Conservation (phyloP, 2,797 vertebrate genomes). For the Tenualosa ilisha region DNA sequence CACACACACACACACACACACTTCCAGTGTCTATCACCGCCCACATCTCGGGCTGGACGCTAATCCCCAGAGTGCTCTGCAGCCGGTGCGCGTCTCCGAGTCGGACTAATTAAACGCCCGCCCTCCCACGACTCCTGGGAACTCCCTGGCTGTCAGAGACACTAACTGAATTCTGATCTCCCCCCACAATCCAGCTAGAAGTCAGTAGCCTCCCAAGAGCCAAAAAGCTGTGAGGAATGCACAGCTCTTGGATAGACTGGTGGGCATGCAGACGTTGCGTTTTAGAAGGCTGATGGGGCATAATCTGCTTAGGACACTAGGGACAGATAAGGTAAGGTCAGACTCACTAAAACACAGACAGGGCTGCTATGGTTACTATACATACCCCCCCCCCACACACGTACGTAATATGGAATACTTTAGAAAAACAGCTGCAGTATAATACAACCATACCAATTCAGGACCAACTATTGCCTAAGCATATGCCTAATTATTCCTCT, state of each 20-base stretch:
- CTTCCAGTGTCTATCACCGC: not conserved
- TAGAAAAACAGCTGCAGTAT: not conserved
- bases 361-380: not conserved
- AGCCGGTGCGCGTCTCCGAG: slow-evolving; percentile 5
- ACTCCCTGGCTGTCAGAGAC: slow-evolving; percentile 18
- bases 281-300: not conserved
- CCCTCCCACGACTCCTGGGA: slow-evolving; percentile 18
- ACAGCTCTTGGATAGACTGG: not conserved
- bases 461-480: not conserved
- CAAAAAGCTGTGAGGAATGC: not conserved
- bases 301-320: not conserved
- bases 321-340: not conserved
- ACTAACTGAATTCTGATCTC: not conserved
- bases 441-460: not conserved
- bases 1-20: slow-evolving; percentile 40
- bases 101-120: slow-evolving; percentile 41
- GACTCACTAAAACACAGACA: not conserved
- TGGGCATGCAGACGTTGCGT: not conserved
- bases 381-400: too few species aligned
- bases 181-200: slow-evolving; percentile 8
- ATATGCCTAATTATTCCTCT: not conserved
- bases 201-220: not conserved
- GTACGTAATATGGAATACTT: too few species aligned
- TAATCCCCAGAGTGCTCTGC: slow-evolving; percentile 36
- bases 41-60: not conserved